Evolutionary conservation across 1,140 invertebrate genomes (phyloP), one percentile per base, ranked within the genome.

Genomic region (Caenorhabditis inopinata): DNA sequence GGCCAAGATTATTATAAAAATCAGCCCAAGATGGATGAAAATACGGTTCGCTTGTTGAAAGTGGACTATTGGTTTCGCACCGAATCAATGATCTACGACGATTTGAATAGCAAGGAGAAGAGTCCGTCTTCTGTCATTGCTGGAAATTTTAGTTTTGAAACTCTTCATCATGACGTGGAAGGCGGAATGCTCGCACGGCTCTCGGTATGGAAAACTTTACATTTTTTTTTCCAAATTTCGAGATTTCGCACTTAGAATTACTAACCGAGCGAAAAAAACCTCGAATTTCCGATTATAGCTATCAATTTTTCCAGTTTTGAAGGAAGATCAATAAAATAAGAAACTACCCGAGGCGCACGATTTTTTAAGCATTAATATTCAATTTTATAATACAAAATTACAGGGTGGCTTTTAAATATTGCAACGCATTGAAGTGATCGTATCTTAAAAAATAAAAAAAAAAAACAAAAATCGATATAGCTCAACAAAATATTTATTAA

Each of bases 141-240:
- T 11, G 80, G 74, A 42, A 77, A 76, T 32, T 76, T 77, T 45
- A 78, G 48, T n/a, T 81, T 81, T 51, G 80, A 81, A 42, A 81
- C 75, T 16, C 75, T 81, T 3, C 74, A 76, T 42, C 74, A 81
- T 46, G 80, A 81, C 35, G 25, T 29, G 6, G 53, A 62, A 18
- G 80, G 80, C 16, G 53, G 62, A 14, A 73, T 77, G 23, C 29
- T 81, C 38, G 80, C 25, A 42, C 18, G 53, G 18, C 73, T 76
- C 27, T 35, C 23, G 73, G 79, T 81, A 48, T 5, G 42, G n/a
- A n/a, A n/a, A n/a, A n/a, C n/a, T n/a, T n/a, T n/a, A 18, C 9
- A 5, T 42, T 42, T 42, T 42, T 42, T 27, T 14, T 45, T 58
- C 16, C 16, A 77, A 62, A 68, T 77, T 77, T n/a, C n/a, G n/a